Evolutionary conservation across 2,797 vertebrate genomes (phyloP), one percentile per base, ranked within the genome.

Genomic region (Sardinella longiceps): DNA sequence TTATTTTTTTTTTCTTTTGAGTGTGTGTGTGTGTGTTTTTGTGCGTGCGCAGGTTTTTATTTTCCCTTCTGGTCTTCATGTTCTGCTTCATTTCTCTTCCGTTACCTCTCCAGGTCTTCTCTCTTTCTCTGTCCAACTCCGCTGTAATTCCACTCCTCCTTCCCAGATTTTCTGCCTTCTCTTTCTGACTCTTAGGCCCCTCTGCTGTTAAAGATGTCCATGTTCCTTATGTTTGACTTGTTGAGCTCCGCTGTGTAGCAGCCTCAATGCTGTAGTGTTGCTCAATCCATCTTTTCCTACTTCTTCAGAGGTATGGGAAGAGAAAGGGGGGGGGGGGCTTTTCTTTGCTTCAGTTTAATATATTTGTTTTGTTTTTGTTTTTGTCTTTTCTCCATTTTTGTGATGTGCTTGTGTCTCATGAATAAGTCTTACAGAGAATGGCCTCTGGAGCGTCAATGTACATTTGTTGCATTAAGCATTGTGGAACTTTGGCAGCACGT

Each of bases 101-200:
- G 2, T 28, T 77, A 5, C 15, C 5, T 25, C n/a, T 60, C 5
- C 23, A n/a, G 1, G n/a, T 58, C 23, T 58, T 58, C 23, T 58
- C 23, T 9, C 53, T 82, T 9, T 46, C 80, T 66, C 39, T 4
- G 9, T 50, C 60, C 48, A 18, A 25, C 46, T 86, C 88, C 92
- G 92, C 91, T 94, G 93, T 92, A 91, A 90, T 91, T 89, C 86
- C 87, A 86, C 81, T 81, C 81, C 51, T 77, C 89, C 89, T 83
- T 83, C 83, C 90, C 87, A 82, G 86, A 90, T 86, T 66, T 80
- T 2, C 86, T 81, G 83, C 48, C 83, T 48, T 18, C 14, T 80
- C 82, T 84, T n/a, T n/a, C n/a, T n/a, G n/a, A n/a, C n/a, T n/a
- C n/a, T n/a, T n/a, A n/a, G n/a, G n/a, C 30, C 14, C 70, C 37